Evolutionary conservation across 2,888 invertebrate genomes (phyloP).

Genomic region (Heliconius sara): DNA sequence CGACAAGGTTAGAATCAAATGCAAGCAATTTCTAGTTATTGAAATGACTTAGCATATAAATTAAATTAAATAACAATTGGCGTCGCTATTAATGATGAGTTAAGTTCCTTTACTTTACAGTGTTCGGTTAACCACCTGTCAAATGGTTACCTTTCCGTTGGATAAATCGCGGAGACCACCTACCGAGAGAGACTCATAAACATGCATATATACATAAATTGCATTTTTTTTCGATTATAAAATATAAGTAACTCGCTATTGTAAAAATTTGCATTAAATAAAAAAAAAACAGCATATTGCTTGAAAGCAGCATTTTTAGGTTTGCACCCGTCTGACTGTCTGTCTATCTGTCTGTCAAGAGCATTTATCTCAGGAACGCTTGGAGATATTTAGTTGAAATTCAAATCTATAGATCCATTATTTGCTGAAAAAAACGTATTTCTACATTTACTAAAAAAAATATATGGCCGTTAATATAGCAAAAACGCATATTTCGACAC

Average conservation of each 20-base stretch:
- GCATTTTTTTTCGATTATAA: slow-evolving; percentile 62
- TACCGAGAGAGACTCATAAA: slow-evolving; percentile 71
- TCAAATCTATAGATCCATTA: no score
- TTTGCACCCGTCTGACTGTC: no score
- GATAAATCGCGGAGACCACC: slow-evolving; percentile 79
- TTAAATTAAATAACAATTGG: slow-evolving; percentile 62
- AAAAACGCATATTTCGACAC: no score
- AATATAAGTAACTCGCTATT: slow-evolving; percentile 54
- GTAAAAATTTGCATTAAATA: slow-evolving; percentile 50
- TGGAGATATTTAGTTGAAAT: no score
- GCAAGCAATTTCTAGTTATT: background rate
- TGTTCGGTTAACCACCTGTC: slow-evolving; percentile 73
- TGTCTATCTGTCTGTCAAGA: no score
- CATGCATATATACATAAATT: slow-evolving; percentile 77
- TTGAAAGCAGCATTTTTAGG: background rate
- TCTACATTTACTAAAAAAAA: no score
- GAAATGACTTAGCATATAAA: slow-evolving; percentile 63
- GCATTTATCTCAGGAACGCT: no score
- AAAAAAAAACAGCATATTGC: slow-evolving; percentile 42
- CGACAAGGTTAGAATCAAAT: background rate
- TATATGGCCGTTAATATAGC: no score
- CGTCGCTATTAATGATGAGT: slow-evolving; percentile 58
- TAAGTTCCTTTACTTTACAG: slow-evolving; percentile 68
- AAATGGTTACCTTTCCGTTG: slow-evolving; percentile 68
- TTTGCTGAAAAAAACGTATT: no score